A percentile compares a stretch with the other conserved stretches of the same genome.
Conservation (phyloP, 2,888 invertebrate genomes). For the Chloroclystis v-ata region DNA sequence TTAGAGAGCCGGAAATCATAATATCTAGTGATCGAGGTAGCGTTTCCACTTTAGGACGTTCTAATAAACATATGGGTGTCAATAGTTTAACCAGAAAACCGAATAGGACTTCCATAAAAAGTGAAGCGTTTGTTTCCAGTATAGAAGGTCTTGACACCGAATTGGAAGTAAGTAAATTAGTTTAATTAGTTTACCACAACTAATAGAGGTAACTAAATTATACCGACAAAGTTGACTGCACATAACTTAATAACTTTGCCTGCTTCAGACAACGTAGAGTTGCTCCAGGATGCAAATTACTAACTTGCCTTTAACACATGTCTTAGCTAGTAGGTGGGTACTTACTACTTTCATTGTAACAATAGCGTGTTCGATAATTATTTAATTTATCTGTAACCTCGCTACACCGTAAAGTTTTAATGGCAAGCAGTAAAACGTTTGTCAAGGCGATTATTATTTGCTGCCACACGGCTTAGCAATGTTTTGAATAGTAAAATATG, state of each 20-base stretch:
- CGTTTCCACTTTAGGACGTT: constrained; percentile 56
- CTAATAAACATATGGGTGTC: constrained; percentile 67
- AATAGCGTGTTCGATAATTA: constrained; percentile 13
- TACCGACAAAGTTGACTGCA: no score
- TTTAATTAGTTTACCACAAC: no score
- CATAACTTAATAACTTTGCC: no score
- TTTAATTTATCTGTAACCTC: constrained; percentile 15
- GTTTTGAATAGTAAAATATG: constrained; percentile 35
- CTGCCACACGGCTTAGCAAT: constrained; percentile 29
- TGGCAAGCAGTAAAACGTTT: constrained; percentile 22
- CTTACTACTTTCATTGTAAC: constrained; percentile 12
- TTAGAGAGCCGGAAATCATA: constrained; percentile 89
- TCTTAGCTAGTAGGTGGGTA: not conserved
- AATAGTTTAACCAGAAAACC: constrained; percentile 59
- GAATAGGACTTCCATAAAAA: constrained; percentile 51
- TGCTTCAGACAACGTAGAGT: no score
- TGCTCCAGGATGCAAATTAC: no score
- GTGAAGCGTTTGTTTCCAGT: constrained; percentile 60
- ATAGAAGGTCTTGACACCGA: constrained; percentile 78
- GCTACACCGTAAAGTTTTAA: constrained; percentile 13
- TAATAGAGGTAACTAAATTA: no score
- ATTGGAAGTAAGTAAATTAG: constrained; percentile 73
- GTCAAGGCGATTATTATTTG: constrained; percentile 29
- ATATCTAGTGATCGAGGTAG: constrained; percentile 38
- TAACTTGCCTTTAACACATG: no score